Evolutionary conservation across 1,140 invertebrate genomes (phyloP).

Genomic region (Dendroctonus valens): DNA sequence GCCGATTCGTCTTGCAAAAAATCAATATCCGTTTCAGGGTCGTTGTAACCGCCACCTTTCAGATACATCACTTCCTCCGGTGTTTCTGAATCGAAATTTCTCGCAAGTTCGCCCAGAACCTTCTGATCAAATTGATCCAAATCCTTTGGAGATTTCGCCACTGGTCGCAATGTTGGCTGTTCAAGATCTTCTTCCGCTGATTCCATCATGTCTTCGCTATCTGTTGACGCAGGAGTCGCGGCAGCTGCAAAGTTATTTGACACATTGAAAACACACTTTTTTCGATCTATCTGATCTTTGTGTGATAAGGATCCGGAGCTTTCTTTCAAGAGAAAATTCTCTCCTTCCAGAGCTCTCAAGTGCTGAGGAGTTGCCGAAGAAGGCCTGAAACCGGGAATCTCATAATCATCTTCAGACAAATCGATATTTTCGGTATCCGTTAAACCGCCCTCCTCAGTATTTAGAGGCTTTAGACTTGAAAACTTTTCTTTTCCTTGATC

Average conservation of each 20-base stretch:
- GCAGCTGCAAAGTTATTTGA: background rate
- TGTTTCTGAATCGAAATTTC: conserved; percentile 50
- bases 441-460: background rate
- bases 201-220: conserved; percentile 56
- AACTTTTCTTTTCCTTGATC: conserved; percentile 39
- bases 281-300: conserved; percentile 31
- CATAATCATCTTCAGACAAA: conserved; percentile 44
- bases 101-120: conserved; percentile 50
- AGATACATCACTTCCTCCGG: conserved; percentile 53
- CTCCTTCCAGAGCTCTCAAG: conserved; percentile 38
- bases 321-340: conserved; percentile 43
- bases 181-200: conserved; percentile 54
- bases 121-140: conserved; percentile 50
- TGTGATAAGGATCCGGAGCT: conserved; percentile 39
- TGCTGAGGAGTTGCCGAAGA: conserved; percentile 40
- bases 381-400: conserved; percentile 29
- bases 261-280: conserved; percentile 2
- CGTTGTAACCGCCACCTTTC: conserved; percentile 50
- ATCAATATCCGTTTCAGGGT: conserved; percentile 51
- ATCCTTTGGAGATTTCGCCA: conserved; percentile 31
- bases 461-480: conserved; percentile 5
- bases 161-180: conserved; percentile 4
- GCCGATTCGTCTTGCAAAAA: conserved; percentile 1
- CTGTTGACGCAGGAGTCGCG: conserved; percentile 48
- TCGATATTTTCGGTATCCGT: conserved; percentile 42